These are phyloP conservation scores for Tapera naevia DNA, from an alignment of 2,797 vertebrate species.

Conservation along the genomic window DNA sequence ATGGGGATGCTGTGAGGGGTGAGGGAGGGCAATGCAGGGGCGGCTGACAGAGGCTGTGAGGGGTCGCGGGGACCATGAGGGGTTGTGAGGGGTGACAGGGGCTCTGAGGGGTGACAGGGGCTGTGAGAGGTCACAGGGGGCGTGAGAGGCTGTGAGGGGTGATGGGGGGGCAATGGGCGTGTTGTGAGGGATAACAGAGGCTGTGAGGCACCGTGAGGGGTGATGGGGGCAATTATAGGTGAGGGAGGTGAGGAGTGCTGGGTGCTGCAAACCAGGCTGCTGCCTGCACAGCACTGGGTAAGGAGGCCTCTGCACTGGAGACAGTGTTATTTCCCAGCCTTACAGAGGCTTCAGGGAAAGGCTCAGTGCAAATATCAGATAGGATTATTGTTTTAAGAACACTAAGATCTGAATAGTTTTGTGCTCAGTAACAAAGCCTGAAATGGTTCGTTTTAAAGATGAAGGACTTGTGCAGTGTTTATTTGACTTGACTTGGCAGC, in stretches of 20 bases:
- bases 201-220: no score
- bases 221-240: background rate
- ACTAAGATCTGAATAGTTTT: background rate
- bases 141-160: no score
- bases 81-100: background rate
- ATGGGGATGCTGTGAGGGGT: no score
- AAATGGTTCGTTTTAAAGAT: background rate
- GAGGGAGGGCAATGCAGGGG: no score
- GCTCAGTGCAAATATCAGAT: fast-evolving
- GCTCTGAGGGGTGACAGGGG: no score
- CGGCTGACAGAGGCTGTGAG: no score
- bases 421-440: background rate
- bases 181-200: background rate
- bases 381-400: background rate
- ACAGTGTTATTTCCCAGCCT: background rate
- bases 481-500: constrained; percentile 25
- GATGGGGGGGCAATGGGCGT: no score
- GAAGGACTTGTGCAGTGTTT: background rate
- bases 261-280: background rate
- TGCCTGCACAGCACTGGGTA: fast-evolving
- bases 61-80: no score
- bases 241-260: background rate
- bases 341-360: background rate
- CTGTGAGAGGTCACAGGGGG: background rate
- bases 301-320: background rate